Base-by-base conservation (phyloP, 1,140 invertebrate genomes). In the Caenorhabditis tropicalis region DNA sequence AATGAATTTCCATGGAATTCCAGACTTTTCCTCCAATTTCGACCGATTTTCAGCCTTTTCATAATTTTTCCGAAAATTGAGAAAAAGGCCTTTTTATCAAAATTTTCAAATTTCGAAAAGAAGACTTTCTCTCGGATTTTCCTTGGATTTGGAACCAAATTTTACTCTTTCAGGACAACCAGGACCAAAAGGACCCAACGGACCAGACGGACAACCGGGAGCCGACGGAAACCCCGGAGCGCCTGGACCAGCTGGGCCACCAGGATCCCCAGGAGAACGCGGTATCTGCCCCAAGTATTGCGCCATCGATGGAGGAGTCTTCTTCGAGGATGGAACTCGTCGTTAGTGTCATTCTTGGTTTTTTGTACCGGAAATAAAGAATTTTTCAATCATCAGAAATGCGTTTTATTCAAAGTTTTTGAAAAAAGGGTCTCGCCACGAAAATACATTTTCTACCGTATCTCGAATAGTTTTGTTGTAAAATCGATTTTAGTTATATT, bases 231-330 rank as follows among this genome's bases (percentile, higher is more conserved):
- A 84, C 33, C 82, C 85, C n/a, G 85, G 85, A 31, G 81, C 81
- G 1, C 82, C 85, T 5, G 85, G 85, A 58, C 85, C 85, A 33
- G 65, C 60, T 12, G 85, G 85, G 29, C 82, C 82, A 33, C 82
- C 85, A 27, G 85, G 85, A 46, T 60, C 56, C 6, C 39, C 82
- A 31, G 87, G 86, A 85, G 88, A 89, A 53, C 87, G 88, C 33
- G 88, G 88, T 46, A 89, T 89, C 83, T 89, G 88, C 79, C 88
- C 88, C n/a, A 89, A 89, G 81, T 89, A 89, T 70, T 89, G 88
- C 60, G 88, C 88, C 70, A 88, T 89, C 79, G 88, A 89, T 82
- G 88, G 88, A 60, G 88, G 88, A 65, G 88, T 89, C 80, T 89
- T 89, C 88, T 89, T 89, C 85, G 88, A 90, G 36, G 88, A 89